Conservation (phyloP, 2,797 vertebrate species). For the Naso thynnoides region DNA sequence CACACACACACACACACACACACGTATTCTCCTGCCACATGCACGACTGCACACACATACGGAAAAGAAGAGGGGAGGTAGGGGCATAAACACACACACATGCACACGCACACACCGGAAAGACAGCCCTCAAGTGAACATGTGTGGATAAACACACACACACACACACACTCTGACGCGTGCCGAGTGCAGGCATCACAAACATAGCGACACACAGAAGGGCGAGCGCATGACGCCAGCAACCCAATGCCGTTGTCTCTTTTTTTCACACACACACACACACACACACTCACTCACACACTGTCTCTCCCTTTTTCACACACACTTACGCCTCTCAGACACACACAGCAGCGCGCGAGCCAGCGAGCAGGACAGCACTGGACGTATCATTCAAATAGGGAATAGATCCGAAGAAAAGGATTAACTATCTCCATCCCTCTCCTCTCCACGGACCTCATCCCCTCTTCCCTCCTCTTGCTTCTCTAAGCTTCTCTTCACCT, state of each 20-base stretch:
- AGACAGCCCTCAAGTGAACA: constrained; percentile 63
- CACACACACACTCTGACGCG: constrained; percentile 60
- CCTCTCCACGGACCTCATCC: constrained; percentile 69
- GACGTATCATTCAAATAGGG: constrained; percentile 66
- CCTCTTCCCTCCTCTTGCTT: constrained; percentile 63
- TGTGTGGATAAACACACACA: constrained; percentile 60
- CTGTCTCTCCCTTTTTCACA: constrained; percentile 46
- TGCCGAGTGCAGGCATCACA: constrained; percentile 80
- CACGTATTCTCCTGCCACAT: constrained; percentile 70
- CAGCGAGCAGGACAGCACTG: constrained; percentile 64
- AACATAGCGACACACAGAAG: constrained; percentile 81
- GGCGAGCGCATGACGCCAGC: constrained; percentile 75
- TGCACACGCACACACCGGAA: constrained; percentile 47
- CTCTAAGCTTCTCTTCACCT: constrained; percentile 77
- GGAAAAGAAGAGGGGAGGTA: constrained; percentile 45
- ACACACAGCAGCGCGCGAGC: constrained; percentile 59
- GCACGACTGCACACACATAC: constrained; percentile 76
- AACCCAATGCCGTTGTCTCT: constrained; percentile 68
- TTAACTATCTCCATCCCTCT: constrained; percentile 74
- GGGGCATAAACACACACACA: constrained; percentile 60
- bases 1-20: constrained; percentile 60
- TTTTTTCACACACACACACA: constrained; percentile 28
- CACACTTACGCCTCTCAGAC: constrained; percentile 68
- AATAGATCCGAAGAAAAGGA: constrained; percentile 75
- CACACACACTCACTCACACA: constrained; percentile 30